Percentiles rank a stretch among this genome's conserved stretches.
phyloP scores from a whole-genome alignment of 2,888 invertebrate species.

The Diplazon laetatorius region DNA sequence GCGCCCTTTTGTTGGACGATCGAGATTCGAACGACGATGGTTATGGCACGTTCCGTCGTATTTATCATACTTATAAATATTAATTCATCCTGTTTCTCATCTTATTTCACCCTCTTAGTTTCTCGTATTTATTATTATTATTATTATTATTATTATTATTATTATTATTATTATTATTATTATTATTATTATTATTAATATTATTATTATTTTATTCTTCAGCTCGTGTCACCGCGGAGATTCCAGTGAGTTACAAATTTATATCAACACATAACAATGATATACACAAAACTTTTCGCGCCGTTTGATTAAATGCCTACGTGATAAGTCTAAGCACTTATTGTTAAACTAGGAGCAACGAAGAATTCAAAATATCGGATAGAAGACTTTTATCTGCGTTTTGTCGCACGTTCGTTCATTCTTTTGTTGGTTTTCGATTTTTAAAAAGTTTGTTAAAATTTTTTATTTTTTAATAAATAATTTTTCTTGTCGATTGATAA shows the following conservation, averaged over 20 bases:
- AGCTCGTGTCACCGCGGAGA: slow-evolving; percentile 62
- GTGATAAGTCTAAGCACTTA: slow-evolving; percentile 51
- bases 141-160: slow-evolving; percentile 30
- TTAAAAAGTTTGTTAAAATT: too few relatives aligned
- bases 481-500: background rate
- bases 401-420: slow-evolving; percentile 2
- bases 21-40: slow-evolving; percentile 52
- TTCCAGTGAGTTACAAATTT: slow-evolving; percentile 59
- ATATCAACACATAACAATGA: slow-evolving; percentile 62
- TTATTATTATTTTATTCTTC: slow-evolving; percentile 17
- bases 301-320: slow-evolving; percentile 44
- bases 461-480: slow-evolving; percentile 19
- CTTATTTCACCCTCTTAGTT: slow-evolving; percentile 20
- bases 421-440: too few relatives aligned
- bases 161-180: slow-evolving; percentile 38
- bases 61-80: slow-evolving; percentile 45
- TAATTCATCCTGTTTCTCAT: slow-evolving; percentile 36
- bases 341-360: slow-evolving; percentile 28
- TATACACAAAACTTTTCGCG: slow-evolving; percentile 51
- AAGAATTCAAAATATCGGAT: slow-evolving; percentile 5
- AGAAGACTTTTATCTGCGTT: background rate
- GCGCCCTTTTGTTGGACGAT: slow-evolving; percentile 44
- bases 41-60: slow-evolving; percentile 31
- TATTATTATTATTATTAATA: background rate
- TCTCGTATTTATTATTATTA: background rate